Conservation (phyloP, 2,888 invertebrate genomes). For the Stenodera caucasica region DNA sequence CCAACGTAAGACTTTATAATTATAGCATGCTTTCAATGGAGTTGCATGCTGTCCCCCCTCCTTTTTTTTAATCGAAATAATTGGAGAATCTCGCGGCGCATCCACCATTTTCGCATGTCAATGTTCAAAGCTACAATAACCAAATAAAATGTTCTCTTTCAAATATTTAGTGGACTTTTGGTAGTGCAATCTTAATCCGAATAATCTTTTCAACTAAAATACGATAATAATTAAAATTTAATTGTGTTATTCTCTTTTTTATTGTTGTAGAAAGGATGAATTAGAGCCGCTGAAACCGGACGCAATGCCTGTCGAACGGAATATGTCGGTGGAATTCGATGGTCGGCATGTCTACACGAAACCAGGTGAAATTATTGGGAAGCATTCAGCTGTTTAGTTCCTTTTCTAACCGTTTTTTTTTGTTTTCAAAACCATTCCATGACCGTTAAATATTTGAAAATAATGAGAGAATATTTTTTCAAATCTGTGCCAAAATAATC, state of each 20-base stretch:
- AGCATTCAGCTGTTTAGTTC: slow-evolving; percentile 81
- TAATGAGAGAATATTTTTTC: not conserved
- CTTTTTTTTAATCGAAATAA: not conserved
- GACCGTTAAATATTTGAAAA: not conserved
- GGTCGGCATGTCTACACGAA: slow-evolving; percentile 80
- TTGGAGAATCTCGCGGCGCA: not conserved
- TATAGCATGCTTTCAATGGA: not conserved
- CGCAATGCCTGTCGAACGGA: slow-evolving; percentile 66
- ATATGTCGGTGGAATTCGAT: slow-evolving; percentile 80
- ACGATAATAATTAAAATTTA: not conserved
- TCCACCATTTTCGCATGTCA: not conserved
- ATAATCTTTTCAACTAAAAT: too few relatives aligned
- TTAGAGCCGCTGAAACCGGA: slow-evolving; percentile 76
- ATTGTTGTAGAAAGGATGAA: slow-evolving; percentile 66
- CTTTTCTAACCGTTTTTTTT: slow-evolving; percentile 5
- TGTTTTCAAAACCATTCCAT: slow-evolving; percentile 22
- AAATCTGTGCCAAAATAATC: slow-evolving; percentile 6
- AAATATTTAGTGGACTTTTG: too few relatives aligned
- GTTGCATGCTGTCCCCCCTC: not conserved
- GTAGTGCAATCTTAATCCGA: too few relatives aligned
- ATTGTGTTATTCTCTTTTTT: not conserved
- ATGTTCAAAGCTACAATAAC: not conserved
- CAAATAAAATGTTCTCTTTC: too few relatives aligned
- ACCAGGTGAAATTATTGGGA: slow-evolving; percentile 82
- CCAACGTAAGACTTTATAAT: slow-evolving; percentile 62